Base-by-base conservation (phyloP, 2,888 invertebrate species). In the Agrotis puta region DNA sequence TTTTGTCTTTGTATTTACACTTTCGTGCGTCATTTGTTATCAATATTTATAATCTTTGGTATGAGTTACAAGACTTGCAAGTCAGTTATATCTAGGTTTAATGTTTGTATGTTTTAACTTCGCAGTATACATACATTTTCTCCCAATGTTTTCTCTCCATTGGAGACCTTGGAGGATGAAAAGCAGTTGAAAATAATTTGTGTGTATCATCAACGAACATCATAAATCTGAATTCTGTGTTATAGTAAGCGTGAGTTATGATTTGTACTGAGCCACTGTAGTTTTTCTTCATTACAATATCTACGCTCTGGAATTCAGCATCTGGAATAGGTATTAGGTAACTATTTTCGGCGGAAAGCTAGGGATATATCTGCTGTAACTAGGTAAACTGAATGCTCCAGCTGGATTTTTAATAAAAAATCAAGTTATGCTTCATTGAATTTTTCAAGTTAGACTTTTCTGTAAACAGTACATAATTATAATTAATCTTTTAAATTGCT, bases 11-110 rank as follows among this genome's bases (percentile, higher is more conserved):
- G 11, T 48, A 43, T 76, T 68, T 70, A 45, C 54, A 61, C 39
- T 75, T 61, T 72, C 62, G 76, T 82, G 78, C 83, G 83, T 84
- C 82, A 84, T 2, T 68, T 77, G 50, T 56, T 76, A 70, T 79
- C 67, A 82, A 64, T 82, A 73, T 81, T 81, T 74, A 70, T 70
- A 59, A 56, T 63, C 20, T 76, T 51, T 39, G 16, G 18, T 59
- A 13, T 39, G 65, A 43, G 53, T 69, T 68, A 51, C 64, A 81
- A 71, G 50, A 67, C 68, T 69, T 68, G 54, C 64, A 81, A 71
- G 50, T 69, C 68, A 57, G 58, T 53, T 22, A 16, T 33, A 48
- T n/a, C 33, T 54, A 33, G 13, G 24, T 62, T 53, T 47, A n/a
- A 9, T 47, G 47, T 61, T 9, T 24, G 57, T 48, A 18, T 48